These are phyloP conservation scores for Watsonalla cultraria DNA, from an alignment of 2,888 invertebrate species.

Conservation along the genomic window DNA sequence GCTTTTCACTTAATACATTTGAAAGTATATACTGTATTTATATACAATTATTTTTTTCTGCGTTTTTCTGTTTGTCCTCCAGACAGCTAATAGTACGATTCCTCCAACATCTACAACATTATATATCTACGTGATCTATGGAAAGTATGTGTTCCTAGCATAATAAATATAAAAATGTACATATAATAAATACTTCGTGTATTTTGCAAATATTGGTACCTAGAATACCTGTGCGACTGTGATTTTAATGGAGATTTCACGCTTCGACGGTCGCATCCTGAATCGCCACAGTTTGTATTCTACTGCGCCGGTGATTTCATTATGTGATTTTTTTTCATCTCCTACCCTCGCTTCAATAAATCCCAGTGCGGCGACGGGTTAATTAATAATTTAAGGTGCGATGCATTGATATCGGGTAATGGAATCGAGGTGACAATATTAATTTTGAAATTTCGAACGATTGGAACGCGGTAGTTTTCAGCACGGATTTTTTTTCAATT, in stretches of 20 bases:
- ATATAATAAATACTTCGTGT: no score
- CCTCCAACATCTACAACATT: no score
- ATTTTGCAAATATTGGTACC: not conserved
- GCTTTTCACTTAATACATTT: no score
- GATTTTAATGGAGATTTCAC: conserved; percentile 69
- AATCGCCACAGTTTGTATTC: conserved; percentile 50
- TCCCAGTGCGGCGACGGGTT: conserved; percentile 57
- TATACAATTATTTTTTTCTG: no score
- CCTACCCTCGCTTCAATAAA: conserved; percentile 59
- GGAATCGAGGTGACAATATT: conserved; percentile 33
- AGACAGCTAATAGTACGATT: no score
- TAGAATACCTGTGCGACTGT: conserved; percentile 30
- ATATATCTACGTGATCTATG: no score
- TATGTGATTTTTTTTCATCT: conserved; percentile 61
- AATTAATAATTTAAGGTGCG: conserved; percentile 70
- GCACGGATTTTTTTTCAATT: not conserved
- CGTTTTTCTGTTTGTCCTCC: no score
- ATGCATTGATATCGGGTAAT: conserved; percentile 29
- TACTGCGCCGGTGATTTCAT: conserved; percentile 57
- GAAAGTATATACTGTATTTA: no score
- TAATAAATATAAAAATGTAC: no score
- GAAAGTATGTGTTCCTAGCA: no score
- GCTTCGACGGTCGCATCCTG: conserved; percentile 42
- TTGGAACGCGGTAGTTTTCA: not conserved
- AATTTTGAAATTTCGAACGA: conserved; percentile 19